Evolutionary conservation across 2,113 vertebrate species (phyloP), one percentile per base, ranked within the genome.

Genomic region (Anhinga anhinga): DNA sequence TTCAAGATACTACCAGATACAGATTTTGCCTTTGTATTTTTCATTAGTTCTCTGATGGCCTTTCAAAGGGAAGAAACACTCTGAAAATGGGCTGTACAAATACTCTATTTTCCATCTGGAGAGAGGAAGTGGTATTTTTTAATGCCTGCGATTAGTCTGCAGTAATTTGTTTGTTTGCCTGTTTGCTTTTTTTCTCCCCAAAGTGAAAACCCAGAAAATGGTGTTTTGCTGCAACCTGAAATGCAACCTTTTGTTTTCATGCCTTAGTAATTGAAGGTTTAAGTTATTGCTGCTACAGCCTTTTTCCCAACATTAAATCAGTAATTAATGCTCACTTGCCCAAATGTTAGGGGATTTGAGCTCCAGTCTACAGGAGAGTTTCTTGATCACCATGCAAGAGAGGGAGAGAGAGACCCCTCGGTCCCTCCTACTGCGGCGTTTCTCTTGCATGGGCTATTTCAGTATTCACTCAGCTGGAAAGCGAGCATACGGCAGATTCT

Each of bases 101-200:
- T 17, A 23, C 14, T 2, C 81, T 47, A 53, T 90, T 86, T 88
- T 73, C 95, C 95, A 92, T 90, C 92, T 95, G 95, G 95, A 95
- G 87, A 23, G 82, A 65, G 86, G 78, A 79, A 88, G 19, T 19
- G 27, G 67, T 92, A 9, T 85, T 74, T 38, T 91, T 95, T 90
- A 38, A 91, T 73, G 82, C 20, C 78, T 70, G 82, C 72, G 85
- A 95, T 95, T 91, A 92, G 66, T 56, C 93, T 70, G 87, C 4
- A 3, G 78, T 85, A 80, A 97, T 96, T 85, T 76, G 73, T 90
- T 91, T 79, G 70, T 90, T 91, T 79, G 70, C 76, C 82, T 73
- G 15, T 32, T 88, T 7, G 15, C 26, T 49, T 26, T 38, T 18
- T 70, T 52, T 61, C 36, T 83, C 49, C 19, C 20, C 18, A 18